Percentiles rank a stretch among this genome's conserved stretches.
These are phyloP conservation scores for Anguilla megastoma DNA, from an alignment of 2,797 vertebrate genomes.

Conservation along the genomic window DNA sequence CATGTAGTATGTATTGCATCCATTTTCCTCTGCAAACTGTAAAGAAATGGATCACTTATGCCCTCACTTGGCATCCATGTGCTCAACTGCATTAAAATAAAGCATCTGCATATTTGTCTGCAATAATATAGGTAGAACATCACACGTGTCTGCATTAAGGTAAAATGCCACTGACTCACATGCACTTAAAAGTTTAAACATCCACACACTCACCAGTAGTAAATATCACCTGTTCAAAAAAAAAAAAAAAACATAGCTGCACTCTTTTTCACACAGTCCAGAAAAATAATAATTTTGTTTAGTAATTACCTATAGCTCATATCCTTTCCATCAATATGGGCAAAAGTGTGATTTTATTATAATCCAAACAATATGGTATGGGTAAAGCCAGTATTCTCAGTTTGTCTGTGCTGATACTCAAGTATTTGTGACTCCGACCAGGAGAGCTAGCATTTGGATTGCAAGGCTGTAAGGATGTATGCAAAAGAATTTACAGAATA, in stretches of 20 bases:
- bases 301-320: neutral
- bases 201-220: neutral
- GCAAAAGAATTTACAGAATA: neutral
- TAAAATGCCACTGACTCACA: neutral
- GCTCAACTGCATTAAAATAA: neutral
- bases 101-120: neutral
- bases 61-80: neutral
- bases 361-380: neutral
- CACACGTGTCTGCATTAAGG: neutral
- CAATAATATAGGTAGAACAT: neutral
- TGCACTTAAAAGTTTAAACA: neutral
- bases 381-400: neutral
- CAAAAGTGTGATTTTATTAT: neutral
- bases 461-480: neutral
- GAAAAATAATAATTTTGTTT: no score
- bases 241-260: neutral
- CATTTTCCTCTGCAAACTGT: neutral
- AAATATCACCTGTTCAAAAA: neutral
- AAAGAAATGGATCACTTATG: neutral
- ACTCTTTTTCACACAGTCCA: no score
- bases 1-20: neutral
- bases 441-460: neutral
- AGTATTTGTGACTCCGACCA: neutral
- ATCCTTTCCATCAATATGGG: neutral
- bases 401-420: neutral